Evolutionary conservation across 2,888 invertebrate genomes (phyloP).

Genomic region (Temnothorax rugatulus): DNA sequence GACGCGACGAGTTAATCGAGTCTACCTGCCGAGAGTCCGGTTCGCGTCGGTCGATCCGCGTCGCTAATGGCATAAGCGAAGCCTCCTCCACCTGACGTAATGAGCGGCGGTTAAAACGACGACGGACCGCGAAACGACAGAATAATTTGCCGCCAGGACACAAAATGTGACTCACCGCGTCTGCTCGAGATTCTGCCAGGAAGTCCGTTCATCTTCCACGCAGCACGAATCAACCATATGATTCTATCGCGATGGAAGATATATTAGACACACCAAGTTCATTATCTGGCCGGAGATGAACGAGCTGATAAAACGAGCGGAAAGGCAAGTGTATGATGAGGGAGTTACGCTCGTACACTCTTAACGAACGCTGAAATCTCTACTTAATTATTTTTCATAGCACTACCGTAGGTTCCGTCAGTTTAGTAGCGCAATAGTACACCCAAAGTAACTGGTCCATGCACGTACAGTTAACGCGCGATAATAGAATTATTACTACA

Average conservation of each 20-base stretch:
- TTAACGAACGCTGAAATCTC: neutral
- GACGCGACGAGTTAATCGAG: slow-evolving; percentile 32
- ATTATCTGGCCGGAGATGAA: slow-evolving; percentile 2
- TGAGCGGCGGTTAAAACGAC: slow-evolving; percentile 46
- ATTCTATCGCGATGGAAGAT: slow-evolving; percentile 37
- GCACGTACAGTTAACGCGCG: neutral
- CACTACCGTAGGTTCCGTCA: neutral
- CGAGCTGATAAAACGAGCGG: slow-evolving; percentile 1
- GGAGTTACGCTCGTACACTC: neutral
- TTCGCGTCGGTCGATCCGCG: slow-evolving; percentile 22
- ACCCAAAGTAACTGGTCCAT: slow-evolving; percentile 1
- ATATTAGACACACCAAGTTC: slow-evolving; percentile 31
- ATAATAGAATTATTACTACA: slow-evolving; percentile 25
- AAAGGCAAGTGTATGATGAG: slow-evolving; percentile 4
- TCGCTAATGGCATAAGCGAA: slow-evolving; percentile 59
- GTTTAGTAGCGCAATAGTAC: neutral
- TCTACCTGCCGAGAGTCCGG: slow-evolving; percentile 29
- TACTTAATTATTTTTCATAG: neutral
- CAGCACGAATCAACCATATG: slow-evolving; percentile 26
- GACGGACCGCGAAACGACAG: slow-evolving; percentile 14
- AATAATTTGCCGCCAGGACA: slow-evolving; percentile 38
- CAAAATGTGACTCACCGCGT: neutral
- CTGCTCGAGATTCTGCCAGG: neutral
- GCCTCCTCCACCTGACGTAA: slow-evolving; percentile 62
- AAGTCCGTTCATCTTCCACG: slow-evolving; percentile 6